phyloP scores from a whole-genome alignment of 2,888 invertebrate species.

The Peribatodes rhomboidaria region DNA sequence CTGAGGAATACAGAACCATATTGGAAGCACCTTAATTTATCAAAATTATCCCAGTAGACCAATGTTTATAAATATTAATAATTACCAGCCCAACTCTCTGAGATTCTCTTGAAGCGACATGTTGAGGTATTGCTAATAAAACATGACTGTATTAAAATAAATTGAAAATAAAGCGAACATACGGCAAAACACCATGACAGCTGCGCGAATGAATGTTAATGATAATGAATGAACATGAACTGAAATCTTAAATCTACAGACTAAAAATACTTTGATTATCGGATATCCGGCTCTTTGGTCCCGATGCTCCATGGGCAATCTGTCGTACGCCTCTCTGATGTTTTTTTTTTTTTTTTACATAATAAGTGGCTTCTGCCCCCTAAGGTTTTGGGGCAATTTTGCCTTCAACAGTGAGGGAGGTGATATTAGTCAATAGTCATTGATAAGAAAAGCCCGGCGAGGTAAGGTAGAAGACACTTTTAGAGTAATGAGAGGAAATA shows the following conservation, averaged over 20 bases:
- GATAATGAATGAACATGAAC: slow-evolving; percentile 6
- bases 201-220: slow-evolving; percentile 42
- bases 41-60: background rate
- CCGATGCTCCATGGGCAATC: too few relatives aligned
- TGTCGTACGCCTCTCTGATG: too few relatives aligned
- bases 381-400: too few relatives aligned
- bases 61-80: slow-evolving; percentile 34
- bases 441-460: too few relatives aligned
- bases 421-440: too few relatives aligned
- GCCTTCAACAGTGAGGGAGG: too few relatives aligned
- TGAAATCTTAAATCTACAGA: slow-evolving; percentile 2
- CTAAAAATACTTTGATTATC: background rate
- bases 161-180: slow-evolving; percentile 71
- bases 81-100: slow-evolving; percentile 89
- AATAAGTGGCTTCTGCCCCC: too few relatives aligned
- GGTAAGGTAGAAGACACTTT: too few relatives aligned
- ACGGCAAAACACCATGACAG: slow-evolving; percentile 65
- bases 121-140: slow-evolving; percentile 69
- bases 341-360: too few relatives aligned
- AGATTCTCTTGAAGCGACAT: slow-evolving; percentile 89
- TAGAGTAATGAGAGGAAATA: too few relatives aligned
- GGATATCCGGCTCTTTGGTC: too few relatives aligned
- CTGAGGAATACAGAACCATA: slow-evolving; percentile 79
- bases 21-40: slow-evolving; percentile 33
- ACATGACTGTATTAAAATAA: slow-evolving; percentile 72